Evolutionary conservation across 2,888 invertebrate genomes (phyloP).

Genomic region (Aquatica leii): DNA sequence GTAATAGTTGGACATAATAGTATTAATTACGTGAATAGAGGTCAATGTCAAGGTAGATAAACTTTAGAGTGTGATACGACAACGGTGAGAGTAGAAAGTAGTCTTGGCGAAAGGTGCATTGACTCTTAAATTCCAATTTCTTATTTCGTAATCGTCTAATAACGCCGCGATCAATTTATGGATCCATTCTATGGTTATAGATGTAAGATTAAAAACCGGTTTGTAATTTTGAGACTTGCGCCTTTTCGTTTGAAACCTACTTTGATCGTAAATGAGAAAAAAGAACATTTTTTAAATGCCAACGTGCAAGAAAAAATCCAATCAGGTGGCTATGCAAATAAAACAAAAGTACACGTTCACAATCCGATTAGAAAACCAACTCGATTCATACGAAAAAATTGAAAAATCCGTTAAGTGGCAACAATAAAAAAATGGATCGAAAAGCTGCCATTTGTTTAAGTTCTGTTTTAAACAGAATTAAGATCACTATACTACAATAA

Average conservation of each 20-base stretch:
- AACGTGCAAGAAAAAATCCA: no score
- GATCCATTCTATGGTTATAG: background rate
- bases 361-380: no score
- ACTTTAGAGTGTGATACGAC: slow-evolving; percentile 6
- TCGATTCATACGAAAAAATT: no score
- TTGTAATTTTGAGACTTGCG: background rate
- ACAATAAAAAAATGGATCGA: no score
- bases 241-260: background rate
- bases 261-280: background rate
- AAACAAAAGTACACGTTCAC: no score
- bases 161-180: background rate
- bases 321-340: no score
- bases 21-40: slow-evolving; percentile 46
- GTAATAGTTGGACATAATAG: slow-evolving; percentile 37
- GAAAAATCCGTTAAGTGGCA: no score
- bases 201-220: background rate
- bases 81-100: slow-evolving; percentile 14
- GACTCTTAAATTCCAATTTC: slow-evolving; percentile 5
- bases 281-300: background rate
- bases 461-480: no score
- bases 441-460: no score
- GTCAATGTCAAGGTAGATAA: slow-evolving; percentile 49
- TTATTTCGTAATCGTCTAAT: background rate
- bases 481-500: no score
- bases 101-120: slow-evolving; percentile 11